These are phyloP conservation scores for Strigamia transsilvanica DNA, from an alignment of 2,888 invertebrate genomes.

Conservation along the genomic window DNA sequence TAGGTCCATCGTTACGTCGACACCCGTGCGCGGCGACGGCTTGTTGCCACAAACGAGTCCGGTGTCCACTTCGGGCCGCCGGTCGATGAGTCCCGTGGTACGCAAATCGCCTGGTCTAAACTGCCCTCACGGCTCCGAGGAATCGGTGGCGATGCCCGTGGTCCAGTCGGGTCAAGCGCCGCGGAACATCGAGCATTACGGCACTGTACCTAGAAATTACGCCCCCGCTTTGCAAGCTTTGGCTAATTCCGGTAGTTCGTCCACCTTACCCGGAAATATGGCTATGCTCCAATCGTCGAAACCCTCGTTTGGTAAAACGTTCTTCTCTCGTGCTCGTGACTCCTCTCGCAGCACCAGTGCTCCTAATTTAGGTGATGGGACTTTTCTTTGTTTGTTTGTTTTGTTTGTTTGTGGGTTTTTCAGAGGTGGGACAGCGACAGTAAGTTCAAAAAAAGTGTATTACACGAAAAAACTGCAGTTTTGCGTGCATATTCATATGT, in stretches of 20 bases:
- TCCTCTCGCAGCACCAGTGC: slow-evolving; percentile 82
- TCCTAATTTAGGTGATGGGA: slow-evolving; percentile 83
- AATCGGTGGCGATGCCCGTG: slow-evolving; percentile 17
- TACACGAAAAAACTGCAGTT: no score
- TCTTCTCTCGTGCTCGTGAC: slow-evolving; percentile 64
- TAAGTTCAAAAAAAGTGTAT: no score
- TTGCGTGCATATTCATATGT: no score
- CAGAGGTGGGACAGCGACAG: no score
- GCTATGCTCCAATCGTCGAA: slow-evolving; percentile 55
- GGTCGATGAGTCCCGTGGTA: slow-evolving; percentile 31
- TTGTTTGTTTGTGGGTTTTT: slow-evolving; percentile 27
- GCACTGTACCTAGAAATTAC: slow-evolving; percentile 56
- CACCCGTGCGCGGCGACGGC: background rate
- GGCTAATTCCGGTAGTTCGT: slow-evolving; percentile 30
- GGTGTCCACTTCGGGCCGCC: background rate
- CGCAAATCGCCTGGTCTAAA: slow-evolving; percentile 15
- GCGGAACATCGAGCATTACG: slow-evolving; percentile 55
- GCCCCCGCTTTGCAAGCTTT: slow-evolving; percentile 46
- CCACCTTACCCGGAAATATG: slow-evolving; percentile 32
- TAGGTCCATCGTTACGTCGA: background rate
- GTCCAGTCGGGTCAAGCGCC: background rate
- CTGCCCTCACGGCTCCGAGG: slow-evolving; percentile 1
- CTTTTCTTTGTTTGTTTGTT: slow-evolving; percentile 48
- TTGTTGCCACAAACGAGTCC: background rate
- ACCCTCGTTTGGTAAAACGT: slow-evolving; percentile 73